A percentile compares a stretch with the other conserved stretches of the same genome.
phyloP scores from a whole-genome alignment of 1,140 invertebrate species.

The Brevipalpus yothersi region DNA sequence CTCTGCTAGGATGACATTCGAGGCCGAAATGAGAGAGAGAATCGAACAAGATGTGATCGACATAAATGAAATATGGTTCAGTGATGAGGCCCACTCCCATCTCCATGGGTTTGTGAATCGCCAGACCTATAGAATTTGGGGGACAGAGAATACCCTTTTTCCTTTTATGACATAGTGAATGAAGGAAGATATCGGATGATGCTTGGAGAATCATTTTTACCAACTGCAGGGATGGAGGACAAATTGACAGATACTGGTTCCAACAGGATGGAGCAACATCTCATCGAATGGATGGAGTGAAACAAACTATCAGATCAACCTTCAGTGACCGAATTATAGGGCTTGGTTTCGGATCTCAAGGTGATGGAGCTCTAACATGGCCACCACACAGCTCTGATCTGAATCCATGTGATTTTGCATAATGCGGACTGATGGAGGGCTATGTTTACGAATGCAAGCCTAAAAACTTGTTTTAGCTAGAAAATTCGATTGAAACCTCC shows the following conservation, averaged over 20 bases:
- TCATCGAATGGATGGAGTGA: too few relatives aligned
- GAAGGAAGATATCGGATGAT: too few relatives aligned
- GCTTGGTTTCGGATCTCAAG: too few relatives aligned
- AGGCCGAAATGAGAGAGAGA: not conserved
- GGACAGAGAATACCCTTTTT: too few relatives aligned
- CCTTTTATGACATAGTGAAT: too few relatives aligned
- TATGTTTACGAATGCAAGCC: not conserved
- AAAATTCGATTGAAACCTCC: not conserved
- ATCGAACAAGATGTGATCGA: not conserved
- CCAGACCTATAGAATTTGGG: not conserved
- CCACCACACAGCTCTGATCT: not conserved
- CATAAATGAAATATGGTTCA: conserved; percentile 2
- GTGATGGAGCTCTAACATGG: not conserved
- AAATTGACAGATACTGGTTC: too few relatives aligned
- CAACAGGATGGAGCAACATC: too few relatives aligned
- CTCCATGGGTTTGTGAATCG: conserved; percentile 3
- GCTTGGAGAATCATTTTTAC: too few relatives aligned
- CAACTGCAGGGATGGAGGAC: too few relatives aligned
- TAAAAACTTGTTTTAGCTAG: not conserved
- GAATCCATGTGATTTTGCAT: not conserved
- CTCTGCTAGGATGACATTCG: conserved; percentile 1
- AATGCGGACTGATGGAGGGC: not conserved
- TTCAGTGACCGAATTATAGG: too few relatives aligned
- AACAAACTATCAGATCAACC: too few relatives aligned
- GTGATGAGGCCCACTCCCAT: conserved; percentile 6